Base-by-base conservation (phyloP, 2,113 vertebrate genomes). In the Mobula hypostoma region DNA sequence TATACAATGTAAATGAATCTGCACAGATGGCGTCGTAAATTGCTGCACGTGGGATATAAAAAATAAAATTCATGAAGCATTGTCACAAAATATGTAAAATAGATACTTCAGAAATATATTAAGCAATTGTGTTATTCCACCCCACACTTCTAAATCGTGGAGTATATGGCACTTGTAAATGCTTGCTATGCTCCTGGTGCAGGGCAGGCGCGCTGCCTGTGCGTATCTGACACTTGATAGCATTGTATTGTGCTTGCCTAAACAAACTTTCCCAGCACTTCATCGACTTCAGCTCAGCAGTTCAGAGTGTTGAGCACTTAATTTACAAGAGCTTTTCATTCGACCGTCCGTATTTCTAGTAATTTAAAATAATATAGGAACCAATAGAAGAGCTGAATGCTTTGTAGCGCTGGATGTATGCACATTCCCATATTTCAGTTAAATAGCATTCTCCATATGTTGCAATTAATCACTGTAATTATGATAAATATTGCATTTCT, bases 401-500 rank as follows among this genome's bases (percentile, higher is more conserved):
- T 76, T 74, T 27, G 90, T 27, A 72, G 68, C 24, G 19, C 61
- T 24, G 68, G 48, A 8, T 76, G 66, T 36, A 1, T 27, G 27
- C 36, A 92, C 36, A 27, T 93, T 29, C 40, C 91, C 68, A 93
- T 93, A 93, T 76, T 93, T 93, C 91, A 74, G 91, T 93, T 93
- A 93, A 93, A 74, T 29, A 76, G 68, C 70, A 9, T 74, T 76
- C 91, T 29, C 68, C 91, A 74, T 93, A 40, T 74, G 91, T 76
- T 74, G 91, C 70, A 93, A 93, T 74, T 93, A 93, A 93, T 93
- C 91, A 48, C 24, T 74, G 68, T 93, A 93, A 74, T 48, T 74
- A 40, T 93, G 91, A 93, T 93, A 93, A 93, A 93, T 93, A 93
- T 74, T 74, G 91, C 66, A 72, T 93, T 93, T 93, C 91, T 93